Evolutionary conservation across 2,888 invertebrate species (phyloP).

Genomic region (Andrena minutula): DNA sequence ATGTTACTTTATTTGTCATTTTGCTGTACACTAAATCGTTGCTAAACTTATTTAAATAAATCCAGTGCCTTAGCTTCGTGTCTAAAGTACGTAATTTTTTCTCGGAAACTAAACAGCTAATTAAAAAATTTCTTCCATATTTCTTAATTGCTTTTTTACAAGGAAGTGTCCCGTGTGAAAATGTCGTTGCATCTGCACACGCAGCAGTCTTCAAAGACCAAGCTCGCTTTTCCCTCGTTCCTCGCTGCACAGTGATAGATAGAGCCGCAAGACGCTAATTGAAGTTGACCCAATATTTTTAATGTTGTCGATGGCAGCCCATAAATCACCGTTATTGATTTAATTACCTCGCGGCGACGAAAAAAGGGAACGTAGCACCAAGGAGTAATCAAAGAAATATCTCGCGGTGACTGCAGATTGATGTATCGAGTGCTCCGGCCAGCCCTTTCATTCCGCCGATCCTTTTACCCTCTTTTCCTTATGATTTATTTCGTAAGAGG

Average conservation of each 20-base stretch:
- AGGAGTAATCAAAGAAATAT: constrained; percentile 51
- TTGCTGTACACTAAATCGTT: too few relatives aligned
- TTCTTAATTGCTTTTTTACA: too few relatives aligned
- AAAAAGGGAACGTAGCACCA: constrained; percentile 9
- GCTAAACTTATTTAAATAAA: too few relatives aligned
- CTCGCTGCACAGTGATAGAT: constrained; percentile 47
- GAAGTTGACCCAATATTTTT: constrained; percentile 58
- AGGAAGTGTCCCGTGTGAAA: background rate
- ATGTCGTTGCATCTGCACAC: background rate
- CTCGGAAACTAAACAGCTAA: too few relatives aligned
- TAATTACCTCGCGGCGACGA: constrained; percentile 54
- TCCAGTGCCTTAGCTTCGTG: too few relatives aligned
- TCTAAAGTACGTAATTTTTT: too few relatives aligned
- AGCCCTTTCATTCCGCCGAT: constrained; percentile 37
- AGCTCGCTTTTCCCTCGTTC: constrained; percentile 37
- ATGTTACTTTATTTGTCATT: too few relatives aligned
- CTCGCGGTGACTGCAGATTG: constrained; percentile 45
- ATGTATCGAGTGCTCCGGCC: constrained; percentile 41
- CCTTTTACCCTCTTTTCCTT: constrained; percentile 42
- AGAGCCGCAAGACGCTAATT: constrained; percentile 49
- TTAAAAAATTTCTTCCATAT: too few relatives aligned
- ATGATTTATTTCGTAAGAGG: constrained; percentile 57
- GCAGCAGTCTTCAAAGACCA: background rate
- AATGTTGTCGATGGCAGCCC: constrained; percentile 30
- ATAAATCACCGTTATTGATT: constrained; percentile 68